These are phyloP conservation scores for Lamellibrachia columna DNA, from an alignment of 2,888 invertebrate species.

Conservation along the genomic window DNA sequence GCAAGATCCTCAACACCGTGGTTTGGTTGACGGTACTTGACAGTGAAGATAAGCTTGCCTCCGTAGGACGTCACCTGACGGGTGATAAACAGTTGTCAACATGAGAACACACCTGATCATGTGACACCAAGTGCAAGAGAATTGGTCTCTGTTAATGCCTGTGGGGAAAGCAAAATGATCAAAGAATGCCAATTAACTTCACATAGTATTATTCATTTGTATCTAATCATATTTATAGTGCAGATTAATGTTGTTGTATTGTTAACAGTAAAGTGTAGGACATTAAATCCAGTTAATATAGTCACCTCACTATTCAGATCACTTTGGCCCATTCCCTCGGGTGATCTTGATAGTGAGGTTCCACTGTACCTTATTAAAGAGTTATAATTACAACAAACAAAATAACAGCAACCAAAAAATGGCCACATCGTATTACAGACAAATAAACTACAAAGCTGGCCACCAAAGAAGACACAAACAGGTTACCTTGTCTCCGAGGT, in stretches of 20 bases:
- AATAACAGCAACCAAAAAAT: neutral
- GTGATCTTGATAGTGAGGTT: no score
- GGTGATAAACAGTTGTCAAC: neutral
- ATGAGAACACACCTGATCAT: neutral
- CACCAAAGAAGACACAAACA: neutral
- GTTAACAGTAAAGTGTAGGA: no score
- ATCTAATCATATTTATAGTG: no score
- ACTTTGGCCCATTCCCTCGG: no score
- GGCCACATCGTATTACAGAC: neutral
- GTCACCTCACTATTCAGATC: no score
- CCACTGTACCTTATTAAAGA: no score
- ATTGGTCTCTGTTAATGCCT: neutral
- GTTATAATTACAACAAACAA: no score
- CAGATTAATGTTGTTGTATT: no score
- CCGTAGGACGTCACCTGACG: conserved; percentile 85
- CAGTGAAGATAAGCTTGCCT: conserved; percentile 80
- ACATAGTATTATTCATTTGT: no score
- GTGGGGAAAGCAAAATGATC: neutral
- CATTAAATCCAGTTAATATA: no score
- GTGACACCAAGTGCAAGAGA: neutral
- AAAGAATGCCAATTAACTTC: no score
- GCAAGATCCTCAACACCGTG: conserved; percentile 53
- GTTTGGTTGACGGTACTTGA: conserved; percentile 65
- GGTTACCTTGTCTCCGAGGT: conserved; percentile 78
- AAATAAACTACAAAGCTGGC: neutral